Conservation (phyloP, 2,888 invertebrate genomes). For the Eudasyphora cyanicolor region DNA sequence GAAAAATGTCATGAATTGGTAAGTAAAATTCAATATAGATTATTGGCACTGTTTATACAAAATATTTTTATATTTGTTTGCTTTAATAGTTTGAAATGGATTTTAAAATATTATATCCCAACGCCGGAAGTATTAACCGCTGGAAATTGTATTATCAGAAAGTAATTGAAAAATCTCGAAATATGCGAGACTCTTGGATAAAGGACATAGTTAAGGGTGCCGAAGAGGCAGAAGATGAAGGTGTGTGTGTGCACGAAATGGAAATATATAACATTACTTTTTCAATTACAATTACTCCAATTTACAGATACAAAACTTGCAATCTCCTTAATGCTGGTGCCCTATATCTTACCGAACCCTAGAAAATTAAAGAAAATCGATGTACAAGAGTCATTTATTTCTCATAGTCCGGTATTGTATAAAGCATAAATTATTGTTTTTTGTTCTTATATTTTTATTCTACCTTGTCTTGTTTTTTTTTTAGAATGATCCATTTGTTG, state of each 20-base stretch:
- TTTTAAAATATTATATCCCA: conserved; percentile 42
- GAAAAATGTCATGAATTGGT: conserved; percentile 50
- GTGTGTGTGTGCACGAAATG: no score
- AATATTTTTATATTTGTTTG: neutral
- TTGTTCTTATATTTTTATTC: no score
- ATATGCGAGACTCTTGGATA: conserved; percentile 35
- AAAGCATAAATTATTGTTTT: neutral
- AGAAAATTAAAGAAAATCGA: conserved; percentile 46
- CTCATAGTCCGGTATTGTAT: conserved; percentile 26
- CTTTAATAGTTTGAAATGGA: conserved; percentile 53
- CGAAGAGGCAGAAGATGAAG: conserved; percentile 39
- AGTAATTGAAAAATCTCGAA: conserved; percentile 44
- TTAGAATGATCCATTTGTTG: neutral
- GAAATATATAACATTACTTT: no score
- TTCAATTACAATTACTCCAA: neutral
- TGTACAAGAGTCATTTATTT: conserved; percentile 55
- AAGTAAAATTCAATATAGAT: neutral
- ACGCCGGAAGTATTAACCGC: conserved; percentile 43
- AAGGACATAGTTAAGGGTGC: conserved; percentile 42
- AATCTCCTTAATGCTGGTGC: conserved; percentile 38
- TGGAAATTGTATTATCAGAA: conserved; percentile 45
- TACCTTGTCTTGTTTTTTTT: neutral
- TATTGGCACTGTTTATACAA: no score
- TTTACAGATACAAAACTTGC: conserved; percentile 52
- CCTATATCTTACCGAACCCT: conserved; percentile 43